A percentile compares a stretch with the other conserved stretches of the same genome.
Conservation (phyloP, 2,888 invertebrate species). For the Hydrotaea diabolus region DNA sequence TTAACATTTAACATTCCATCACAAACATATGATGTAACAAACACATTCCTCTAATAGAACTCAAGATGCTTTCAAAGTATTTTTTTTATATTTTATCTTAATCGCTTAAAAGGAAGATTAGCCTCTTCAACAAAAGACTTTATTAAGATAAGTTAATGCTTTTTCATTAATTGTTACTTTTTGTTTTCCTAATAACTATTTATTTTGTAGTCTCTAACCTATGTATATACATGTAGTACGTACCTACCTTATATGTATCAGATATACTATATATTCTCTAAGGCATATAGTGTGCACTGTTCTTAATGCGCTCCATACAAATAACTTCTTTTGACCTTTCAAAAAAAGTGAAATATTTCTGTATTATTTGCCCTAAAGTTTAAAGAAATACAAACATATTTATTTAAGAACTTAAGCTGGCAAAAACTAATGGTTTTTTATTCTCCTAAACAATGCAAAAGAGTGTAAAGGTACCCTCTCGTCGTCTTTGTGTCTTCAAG, state of each 20-base stretch:
- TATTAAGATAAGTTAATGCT: neutral
- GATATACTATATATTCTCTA: no score
- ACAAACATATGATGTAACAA: constrained; percentile 1
- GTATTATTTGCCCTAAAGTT: constrained; percentile 34
- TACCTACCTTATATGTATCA: no score
- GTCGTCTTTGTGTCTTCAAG: no score
- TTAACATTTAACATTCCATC: constrained; percentile 56
- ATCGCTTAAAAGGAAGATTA: constrained; percentile 39
- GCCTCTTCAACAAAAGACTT: constrained; percentile 13
- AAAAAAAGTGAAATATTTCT: neutral
- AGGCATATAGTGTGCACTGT: neutral
- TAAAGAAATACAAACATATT: constrained; percentile 26
- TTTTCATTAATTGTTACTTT: constrained; percentile 13
- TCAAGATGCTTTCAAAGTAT: constrained; percentile 38
- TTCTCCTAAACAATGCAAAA: no score
- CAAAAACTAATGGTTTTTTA: neutral
- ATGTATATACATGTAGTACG: no score
- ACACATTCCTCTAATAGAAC: constrained; percentile 44
- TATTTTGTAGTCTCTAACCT: constrained; percentile 23
- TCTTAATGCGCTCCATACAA: no score
- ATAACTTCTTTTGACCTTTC: neutral
- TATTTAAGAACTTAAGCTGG: neutral
- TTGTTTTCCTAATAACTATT: neutral
- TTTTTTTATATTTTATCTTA: neutral
- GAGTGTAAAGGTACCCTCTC: no score